A percentile compares a stretch with the other conserved stretches of the same genome.
Conservation (phyloP, 2,797 vertebrate genomes). For the Smutsia temminckii region DNA sequence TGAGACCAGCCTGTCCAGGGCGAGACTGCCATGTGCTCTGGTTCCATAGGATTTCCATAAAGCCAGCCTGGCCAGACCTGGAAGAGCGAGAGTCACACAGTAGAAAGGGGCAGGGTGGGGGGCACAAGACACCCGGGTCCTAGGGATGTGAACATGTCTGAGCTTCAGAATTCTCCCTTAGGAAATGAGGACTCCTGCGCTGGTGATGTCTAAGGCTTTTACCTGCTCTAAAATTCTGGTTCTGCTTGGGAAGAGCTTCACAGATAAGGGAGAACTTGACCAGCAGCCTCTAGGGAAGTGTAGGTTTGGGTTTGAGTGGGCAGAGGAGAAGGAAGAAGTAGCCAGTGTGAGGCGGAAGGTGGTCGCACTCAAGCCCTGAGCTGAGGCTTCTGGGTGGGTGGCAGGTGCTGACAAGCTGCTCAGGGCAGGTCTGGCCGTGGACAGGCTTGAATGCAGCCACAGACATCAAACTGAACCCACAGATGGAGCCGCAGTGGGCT, state of each 20-base stretch:
- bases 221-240: neutral
- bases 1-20: neutral
- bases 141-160: neutral
- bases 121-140: rapidly evolving
- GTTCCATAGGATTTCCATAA: neutral
- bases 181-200: neutral
- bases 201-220: neutral
- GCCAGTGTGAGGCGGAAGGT: neutral
- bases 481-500: neutral
- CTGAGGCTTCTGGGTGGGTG: neutral
- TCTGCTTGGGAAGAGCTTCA: neutral
- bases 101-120: neutral
- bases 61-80: neutral
- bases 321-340: neutral
- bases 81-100: neutral
- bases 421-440: rapidly evolving
- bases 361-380: rapidly evolving
- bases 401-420: neutral
- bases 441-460: neutral
- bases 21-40: neutral
- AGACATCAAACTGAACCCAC: neutral
- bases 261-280: neutral
- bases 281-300: neutral
- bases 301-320: neutral
- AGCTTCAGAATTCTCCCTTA: neutral